A percentile compares a stretch with the other conserved stretches of the same genome.
These are phyloP conservation scores for Celastrina argiolus DNA, from an alignment of 2,888 invertebrate genomes.

Conservation along the genomic window DNA sequence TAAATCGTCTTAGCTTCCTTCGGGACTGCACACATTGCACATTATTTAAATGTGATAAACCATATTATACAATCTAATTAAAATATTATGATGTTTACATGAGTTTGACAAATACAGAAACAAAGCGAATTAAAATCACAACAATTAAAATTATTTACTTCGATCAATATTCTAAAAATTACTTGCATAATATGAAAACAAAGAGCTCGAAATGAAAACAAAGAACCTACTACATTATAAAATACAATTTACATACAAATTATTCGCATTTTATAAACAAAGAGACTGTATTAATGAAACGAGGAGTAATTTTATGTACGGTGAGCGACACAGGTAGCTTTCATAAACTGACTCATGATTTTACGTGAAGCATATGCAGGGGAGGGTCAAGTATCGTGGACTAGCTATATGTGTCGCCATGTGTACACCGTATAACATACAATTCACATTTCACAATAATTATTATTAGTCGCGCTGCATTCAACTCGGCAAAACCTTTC, in stretches of 20 bases:
- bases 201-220: too few relatives aligned
- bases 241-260: slow-evolving; percentile 5
- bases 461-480: neutral
- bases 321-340: neutral
- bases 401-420: neutral
- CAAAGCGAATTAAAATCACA: neutral
- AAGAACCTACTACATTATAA: slow-evolving; percentile 1
- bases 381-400: neutral
- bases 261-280: slow-evolving; percentile 8
- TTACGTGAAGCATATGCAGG: neutral
- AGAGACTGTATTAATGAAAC: neutral
- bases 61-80: too few relatives aligned
- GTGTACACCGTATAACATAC: neutral
- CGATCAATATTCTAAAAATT: neutral
- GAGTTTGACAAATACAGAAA: neutral
- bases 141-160: neutral
- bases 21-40: too few relatives aligned
- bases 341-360: neutral
- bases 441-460: too few relatives aligned
- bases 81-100: too few relatives aligned
- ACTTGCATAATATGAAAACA: neutral
- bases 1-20: too few relatives aligned
- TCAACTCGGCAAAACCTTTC: neutral
- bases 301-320: neutral
- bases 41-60: too few relatives aligned